Base-by-base conservation (phyloP, 1,140 invertebrate species). In the Thalassaphorura encarpata region DNA sequence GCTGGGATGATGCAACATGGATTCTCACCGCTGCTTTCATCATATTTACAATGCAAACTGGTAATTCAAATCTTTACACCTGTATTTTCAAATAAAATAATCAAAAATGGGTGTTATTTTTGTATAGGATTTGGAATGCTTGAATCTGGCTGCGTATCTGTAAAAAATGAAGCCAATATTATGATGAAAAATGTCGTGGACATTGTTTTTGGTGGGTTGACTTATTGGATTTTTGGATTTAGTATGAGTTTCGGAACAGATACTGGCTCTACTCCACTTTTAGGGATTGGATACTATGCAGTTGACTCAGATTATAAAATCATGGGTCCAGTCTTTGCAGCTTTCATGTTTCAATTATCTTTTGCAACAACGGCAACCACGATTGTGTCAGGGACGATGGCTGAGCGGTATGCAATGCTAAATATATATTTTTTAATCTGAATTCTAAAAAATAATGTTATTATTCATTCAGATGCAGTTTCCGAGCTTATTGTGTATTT, bases 31-130 rank as follows among this genome's bases (percentile, higher is more conserved):
- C 87, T 48, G 85, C 88, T 1, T 95, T 97, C 68, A 93, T 95
- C 61, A 95, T 96, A 54, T 95, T 95, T 69, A 95, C 91, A 0
- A 97, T 96, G 92, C 91, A 95, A 76, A 92, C 90, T 61, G 92
- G 89, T 89, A 61, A 54, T 62, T 58, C 24, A 21, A 31, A 50
- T 21, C 31, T 16, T 51, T 21, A 6, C 15, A 27, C 23, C 49
- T 48, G 29, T 49, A 50, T 4, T 41, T 55, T 15, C 31, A 29
- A 51, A 41, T 5, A 26, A 31, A 31, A 53, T 6, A 42, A 18
- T 33, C 31, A 33, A 57, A 39, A 19, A 51, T 47, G 28, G 15
- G 19, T 6, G 31, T 46, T 43, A 21, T 27, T n/a, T 56, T 47
- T 59, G 15, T 1, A 3, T 56, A 88, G 87, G 89, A 46, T 95